Conservation (phyloP, 1,140 invertebrate genomes). For the Drosophila aff. region DNA sequence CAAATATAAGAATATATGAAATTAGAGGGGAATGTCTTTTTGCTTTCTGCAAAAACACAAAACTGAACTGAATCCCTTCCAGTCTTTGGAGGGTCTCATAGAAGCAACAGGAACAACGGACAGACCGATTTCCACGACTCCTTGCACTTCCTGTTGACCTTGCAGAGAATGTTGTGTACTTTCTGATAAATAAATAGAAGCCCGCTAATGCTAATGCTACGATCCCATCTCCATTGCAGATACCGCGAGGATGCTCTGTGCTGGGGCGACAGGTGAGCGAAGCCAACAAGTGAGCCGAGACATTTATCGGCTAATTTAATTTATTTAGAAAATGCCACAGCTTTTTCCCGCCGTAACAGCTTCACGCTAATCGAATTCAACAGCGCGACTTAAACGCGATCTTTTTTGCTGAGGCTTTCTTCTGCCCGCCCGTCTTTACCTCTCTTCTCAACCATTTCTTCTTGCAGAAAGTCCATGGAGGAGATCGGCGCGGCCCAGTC, state of each 20-base stretch:
- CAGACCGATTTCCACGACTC: constrained; percentile 5
- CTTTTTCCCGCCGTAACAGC: constrained; percentile 63
- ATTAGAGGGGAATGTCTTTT: constrained; percentile 2
- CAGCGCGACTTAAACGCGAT: constrained; percentile 58
- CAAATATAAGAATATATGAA: constrained; percentile 86
- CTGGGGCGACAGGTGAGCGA: constrained; percentile 90
- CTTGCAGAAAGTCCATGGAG: constrained; percentile 89
- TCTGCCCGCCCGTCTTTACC: constrained; percentile 9
- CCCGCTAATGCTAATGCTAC: constrained; percentile 41
- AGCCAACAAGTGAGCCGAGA: constrained; percentile 82
- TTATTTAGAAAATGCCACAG: constrained; percentile 81
- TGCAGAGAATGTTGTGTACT: not conserved
- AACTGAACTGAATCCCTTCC: not conserved
- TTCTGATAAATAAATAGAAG: not conserved
- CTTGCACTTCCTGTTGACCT: constrained; percentile 51
- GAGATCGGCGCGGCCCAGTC: constrained; percentile 88
- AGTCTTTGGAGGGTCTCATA: not conserved
- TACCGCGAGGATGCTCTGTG: constrained; percentile 91
- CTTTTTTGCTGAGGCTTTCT: constrained; percentile 36
- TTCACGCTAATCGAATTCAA: constrained; percentile 77
- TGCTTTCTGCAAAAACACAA: not conserved
- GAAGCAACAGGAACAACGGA: not conserved
- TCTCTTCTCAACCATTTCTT: constrained; percentile 21
- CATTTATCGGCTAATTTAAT: constrained; percentile 85
- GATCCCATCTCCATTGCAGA: constrained; percentile 86